These are phyloP conservation scores for Orthochromis indermauri DNA, from an alignment of 2,113 vertebrate genomes.

Conservation along the genomic window DNA sequence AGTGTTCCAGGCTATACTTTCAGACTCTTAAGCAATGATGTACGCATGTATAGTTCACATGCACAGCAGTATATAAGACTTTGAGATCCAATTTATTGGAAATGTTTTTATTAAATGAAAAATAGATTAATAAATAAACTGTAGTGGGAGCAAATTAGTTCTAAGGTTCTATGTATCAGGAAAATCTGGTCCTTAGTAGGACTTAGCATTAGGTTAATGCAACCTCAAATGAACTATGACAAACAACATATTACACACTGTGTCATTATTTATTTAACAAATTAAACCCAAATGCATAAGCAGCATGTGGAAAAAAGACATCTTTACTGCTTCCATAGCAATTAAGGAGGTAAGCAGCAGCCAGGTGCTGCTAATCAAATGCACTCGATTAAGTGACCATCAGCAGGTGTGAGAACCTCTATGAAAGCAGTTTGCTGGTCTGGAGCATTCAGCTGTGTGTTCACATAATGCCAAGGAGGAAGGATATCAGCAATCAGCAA, in stretches of 20 bases:
- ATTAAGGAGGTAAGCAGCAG: not conserved
- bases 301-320: not conserved
- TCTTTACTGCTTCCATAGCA: not conserved
- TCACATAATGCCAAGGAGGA: not conserved
- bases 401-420: not conserved
- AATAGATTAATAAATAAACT: not conserved
- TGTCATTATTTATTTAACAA: not conserved
- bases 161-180: not conserved
- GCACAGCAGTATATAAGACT: not conserved
- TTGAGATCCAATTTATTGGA: not conserved
- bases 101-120: not conserved
- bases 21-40: not conserved
- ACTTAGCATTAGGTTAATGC: not conserved
- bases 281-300: not conserved
- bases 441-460: not conserved
- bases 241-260: not conserved
- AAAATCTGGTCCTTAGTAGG: not conserved
- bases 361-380: not conserved
- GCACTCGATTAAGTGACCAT: not conserved
- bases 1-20: not conserved
- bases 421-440: not conserved
- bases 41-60: not conserved
- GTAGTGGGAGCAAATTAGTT: not conserved
- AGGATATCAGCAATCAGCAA: not conserved
- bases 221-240: not conserved